A percentile compares a stretch with the other conserved stretches of the same genome.
Evolutionary conservation across 2,888 invertebrate species (phyloP).

Genomic region (Trachelus tabidus): DNA sequence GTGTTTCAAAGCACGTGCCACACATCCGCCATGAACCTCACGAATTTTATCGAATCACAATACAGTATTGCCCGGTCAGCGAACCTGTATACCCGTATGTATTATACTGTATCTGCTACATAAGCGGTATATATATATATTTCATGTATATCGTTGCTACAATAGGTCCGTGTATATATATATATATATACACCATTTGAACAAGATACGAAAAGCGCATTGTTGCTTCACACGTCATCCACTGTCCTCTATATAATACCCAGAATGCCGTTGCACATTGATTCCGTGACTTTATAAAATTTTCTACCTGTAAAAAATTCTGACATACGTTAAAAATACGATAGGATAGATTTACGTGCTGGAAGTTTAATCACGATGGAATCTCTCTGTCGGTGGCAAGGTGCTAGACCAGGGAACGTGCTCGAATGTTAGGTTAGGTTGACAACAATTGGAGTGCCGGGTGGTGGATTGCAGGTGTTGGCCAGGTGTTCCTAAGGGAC

Average conservation of each 20-base stretch:
- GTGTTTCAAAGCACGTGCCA: not conserved
- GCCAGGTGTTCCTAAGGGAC: constrained; percentile 27
- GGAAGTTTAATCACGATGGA: not conserved
- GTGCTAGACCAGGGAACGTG: not conserved
- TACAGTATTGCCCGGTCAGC: not conserved
- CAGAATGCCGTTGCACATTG: not conserved
- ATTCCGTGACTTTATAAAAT: not conserved
- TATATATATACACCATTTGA: not conserved
- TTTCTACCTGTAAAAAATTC: not conserved
- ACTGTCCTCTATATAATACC: not conserved
- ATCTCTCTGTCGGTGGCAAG: not conserved
- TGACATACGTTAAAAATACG: not conserved
- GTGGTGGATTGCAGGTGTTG: constrained; percentile 18
- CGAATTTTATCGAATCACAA: not conserved
- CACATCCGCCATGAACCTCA: not conserved
- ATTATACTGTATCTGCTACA: not conserved
- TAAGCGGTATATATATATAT: not conserved
- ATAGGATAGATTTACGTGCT: not conserved
- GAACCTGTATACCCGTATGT: not conserved
- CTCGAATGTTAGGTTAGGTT: not conserved
- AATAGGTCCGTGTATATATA: not conserved
- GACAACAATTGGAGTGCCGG: constrained; percentile 29
- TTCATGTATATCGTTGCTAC: not conserved
- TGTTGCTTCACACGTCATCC: not conserved
- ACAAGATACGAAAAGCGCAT: not conserved